These are phyloP conservation scores for Actenoides lindsayi DNA, from an alignment of 2,113 vertebrate species.

Conservation along the genomic window DNA sequence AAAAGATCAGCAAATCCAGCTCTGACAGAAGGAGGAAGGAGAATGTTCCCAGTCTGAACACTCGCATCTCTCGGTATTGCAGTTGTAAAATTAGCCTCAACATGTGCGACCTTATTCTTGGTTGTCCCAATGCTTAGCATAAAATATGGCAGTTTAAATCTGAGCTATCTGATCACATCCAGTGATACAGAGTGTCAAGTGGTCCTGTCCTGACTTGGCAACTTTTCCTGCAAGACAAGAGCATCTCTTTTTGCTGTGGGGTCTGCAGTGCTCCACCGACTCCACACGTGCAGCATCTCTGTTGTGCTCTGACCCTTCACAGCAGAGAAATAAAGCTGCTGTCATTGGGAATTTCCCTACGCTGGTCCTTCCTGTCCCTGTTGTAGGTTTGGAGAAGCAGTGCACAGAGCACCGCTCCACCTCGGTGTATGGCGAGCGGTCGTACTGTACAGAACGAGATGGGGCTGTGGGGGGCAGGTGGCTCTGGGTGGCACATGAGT, in stretches of 20 bases:
- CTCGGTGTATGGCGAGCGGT: not conserved
- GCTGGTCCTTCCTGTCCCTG: not conserved
- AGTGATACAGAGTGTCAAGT: not conserved
- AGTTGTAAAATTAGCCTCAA: not conserved
- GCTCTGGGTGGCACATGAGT: not conserved
- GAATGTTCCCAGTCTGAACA: not conserved
- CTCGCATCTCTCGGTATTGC: fast-evolving
- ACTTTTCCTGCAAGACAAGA: not conserved
- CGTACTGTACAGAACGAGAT: fast-evolving
- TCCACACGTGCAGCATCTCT: not conserved
- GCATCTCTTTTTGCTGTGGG: not conserved
- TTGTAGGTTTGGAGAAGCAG: not conserved
- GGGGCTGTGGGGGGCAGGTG: not conserved
- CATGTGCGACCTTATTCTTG: fast-evolving
- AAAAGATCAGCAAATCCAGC: not conserved
- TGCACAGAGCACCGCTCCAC: fast-evolving
- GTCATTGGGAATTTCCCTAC: not conserved
- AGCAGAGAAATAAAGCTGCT: not conserved
- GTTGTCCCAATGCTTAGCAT: not conserved
- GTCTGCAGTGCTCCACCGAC: not conserved
- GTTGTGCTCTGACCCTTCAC: not conserved
- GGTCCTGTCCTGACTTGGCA: not conserved
- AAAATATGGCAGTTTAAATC: not conserved
- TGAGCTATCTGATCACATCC: not conserved
- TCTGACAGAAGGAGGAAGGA: not conserved